A percentile compares a stretch with the other conserved stretches of the same genome.
Evolutionary conservation across 2,113 vertebrate genomes (phyloP).

Genomic region (Gobio gobio): DNA sequence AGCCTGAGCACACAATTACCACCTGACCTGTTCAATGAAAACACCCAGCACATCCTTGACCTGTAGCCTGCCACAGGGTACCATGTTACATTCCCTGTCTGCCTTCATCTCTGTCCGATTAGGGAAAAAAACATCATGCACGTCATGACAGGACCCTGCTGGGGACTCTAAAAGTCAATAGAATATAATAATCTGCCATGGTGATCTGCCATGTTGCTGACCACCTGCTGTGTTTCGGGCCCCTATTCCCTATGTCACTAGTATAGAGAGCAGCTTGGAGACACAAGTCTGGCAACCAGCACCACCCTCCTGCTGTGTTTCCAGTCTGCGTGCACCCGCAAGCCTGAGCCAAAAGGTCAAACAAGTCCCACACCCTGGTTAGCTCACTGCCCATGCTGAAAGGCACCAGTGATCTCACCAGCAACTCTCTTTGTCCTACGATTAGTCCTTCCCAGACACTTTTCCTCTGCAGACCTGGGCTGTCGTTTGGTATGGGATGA

Average conservation of each 20-base stretch:
- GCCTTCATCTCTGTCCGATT: conserved; percentile 39
- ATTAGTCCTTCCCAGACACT: conserved; percentile 38
- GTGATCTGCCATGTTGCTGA: conserved; percentile 1
- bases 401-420: conserved; percentile 44
- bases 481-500: neutral
- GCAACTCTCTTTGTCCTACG: conserved; percentile 1
- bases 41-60: conserved; percentile 30
- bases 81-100: conserved; percentile 10
- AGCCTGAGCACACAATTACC: conserved; percentile 1
- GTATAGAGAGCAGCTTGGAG: conserved; percentile 42
- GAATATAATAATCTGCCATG: neutral
- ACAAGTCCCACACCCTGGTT: conserved; percentile 50
- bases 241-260: conserved; percentile 35
- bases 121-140: conserved; percentile 13
- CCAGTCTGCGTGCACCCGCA: conserved; percentile 20
- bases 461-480: neutral
- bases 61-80: conserved; percentile 1
- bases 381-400: conserved; percentile 31
- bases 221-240: conserved; percentile 47
- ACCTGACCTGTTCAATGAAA: neutral
- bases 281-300: conserved; percentile 48
- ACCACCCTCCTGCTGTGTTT: conserved; percentile 26
- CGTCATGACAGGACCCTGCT: conserved; percentile 38
- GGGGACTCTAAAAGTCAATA: conserved; percentile 27
- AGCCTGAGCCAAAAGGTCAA: conserved; percentile 52